These are phyloP conservation scores for Halcyon senegalensis DNA, from an alignment of 2,113 vertebrate genomes.

Conservation along the genomic window DNA sequence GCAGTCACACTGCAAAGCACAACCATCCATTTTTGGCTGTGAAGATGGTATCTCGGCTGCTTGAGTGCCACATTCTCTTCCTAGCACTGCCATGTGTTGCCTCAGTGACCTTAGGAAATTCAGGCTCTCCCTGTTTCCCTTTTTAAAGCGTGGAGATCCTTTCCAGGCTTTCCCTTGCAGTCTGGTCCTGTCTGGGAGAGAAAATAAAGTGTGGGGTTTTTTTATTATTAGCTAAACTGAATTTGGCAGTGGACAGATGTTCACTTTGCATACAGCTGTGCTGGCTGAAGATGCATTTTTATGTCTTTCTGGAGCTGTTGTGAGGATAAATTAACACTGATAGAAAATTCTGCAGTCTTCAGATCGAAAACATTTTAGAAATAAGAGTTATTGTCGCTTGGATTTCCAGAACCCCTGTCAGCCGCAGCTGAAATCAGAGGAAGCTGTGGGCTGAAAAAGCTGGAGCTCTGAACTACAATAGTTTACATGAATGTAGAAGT, in stretches of 20 bases:
- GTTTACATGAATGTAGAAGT: neutral
- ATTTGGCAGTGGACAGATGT: constrained; percentile 69
- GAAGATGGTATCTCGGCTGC: neutral
- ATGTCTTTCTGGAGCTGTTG: constrained; percentile 37
- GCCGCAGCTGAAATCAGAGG: constrained; percentile 24
- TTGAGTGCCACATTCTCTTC: neutral
- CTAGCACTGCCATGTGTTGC: rapidly evolving
- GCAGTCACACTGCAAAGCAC: neutral
- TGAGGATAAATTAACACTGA: constrained; percentile 21
- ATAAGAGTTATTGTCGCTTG: neutral
- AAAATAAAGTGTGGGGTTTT: neutral
- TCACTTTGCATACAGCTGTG: constrained; percentile 72
- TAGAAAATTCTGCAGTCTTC: constrained; percentile 24
- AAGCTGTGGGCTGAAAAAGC: constrained; percentile 7
- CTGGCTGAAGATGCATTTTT: constrained; percentile 56
- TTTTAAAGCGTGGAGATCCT: constrained; percentile 51
- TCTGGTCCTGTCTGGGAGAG: constrained; percentile 32
- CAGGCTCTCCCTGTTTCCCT: constrained; percentile 15
- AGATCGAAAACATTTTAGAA: constrained; percentile 41
- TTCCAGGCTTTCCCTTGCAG: constrained; percentile 28
- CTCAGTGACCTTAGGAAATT: constrained; percentile 31
- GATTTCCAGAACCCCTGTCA: constrained; percentile 25
- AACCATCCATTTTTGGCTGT: neutral
- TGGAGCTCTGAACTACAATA: neutral
- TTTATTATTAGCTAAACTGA: constrained; percentile 59